phyloP scores from a whole-genome alignment of 2,888 invertebrate genomes.

The Myathropa florea region DNA sequence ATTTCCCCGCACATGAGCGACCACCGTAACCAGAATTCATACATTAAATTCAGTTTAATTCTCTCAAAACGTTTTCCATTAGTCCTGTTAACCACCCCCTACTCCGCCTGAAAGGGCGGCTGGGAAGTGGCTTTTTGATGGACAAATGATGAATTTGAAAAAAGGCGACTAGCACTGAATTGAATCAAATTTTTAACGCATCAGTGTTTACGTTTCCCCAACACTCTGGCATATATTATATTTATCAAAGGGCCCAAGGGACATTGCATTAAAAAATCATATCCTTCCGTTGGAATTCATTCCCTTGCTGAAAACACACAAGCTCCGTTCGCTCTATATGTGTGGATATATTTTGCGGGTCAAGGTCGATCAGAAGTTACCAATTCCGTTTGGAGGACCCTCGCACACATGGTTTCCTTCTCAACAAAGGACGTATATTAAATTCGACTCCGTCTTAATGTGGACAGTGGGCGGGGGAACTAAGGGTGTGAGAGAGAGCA shows the following conservation, averaged over 20 bases:
- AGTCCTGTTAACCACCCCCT: not conserved
- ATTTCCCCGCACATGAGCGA: not conserved
- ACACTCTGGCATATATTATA: too few relatives aligned
- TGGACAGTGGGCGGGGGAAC: not conserved
- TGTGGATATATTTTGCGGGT: not conserved
- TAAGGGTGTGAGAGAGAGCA: not conserved
- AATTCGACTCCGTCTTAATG: not conserved
- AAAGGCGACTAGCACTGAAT: not conserved
- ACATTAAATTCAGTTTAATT: not conserved
- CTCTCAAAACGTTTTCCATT: slow-evolving; percentile 1
- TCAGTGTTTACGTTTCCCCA: not conserved
- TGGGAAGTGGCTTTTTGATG: not conserved
- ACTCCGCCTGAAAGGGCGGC: not conserved
- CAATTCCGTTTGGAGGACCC: not conserved
- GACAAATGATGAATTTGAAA: not conserved
- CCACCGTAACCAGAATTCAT: not conserved
- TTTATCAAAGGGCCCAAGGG: not conserved
- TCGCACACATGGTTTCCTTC: not conserved
- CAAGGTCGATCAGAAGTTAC: slow-evolving; percentile 7
- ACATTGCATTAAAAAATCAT: not conserved
- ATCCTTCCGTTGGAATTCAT: not conserved
- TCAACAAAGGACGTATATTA: slow-evolving; percentile 15
- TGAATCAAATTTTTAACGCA: slow-evolving; percentile 13
- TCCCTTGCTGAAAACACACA: not conserved
- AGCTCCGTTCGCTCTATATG: not conserved